Evolutionary conservation across 2,113 vertebrate genomes (phyloP).

Genomic region (Gymnobelideus leadbeateri): DNA sequence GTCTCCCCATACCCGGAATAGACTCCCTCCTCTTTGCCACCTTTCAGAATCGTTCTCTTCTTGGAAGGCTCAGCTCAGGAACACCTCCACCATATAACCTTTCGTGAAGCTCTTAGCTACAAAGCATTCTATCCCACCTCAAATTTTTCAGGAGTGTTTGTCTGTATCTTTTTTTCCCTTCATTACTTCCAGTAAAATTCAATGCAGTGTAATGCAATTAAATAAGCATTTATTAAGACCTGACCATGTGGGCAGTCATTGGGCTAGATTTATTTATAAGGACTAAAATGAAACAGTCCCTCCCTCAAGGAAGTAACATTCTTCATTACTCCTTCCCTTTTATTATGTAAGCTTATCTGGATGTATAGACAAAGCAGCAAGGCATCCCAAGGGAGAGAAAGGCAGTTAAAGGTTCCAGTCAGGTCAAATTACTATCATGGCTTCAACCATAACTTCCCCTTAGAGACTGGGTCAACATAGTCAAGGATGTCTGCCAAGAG

Average conservation of each 20-base stretch:
- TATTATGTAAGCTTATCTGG: not conserved
- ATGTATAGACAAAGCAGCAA: not conserved
- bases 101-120: not conserved
- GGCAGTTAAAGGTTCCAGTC: not conserved
- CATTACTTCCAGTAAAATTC: not conserved
- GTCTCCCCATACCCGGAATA: not conserved
- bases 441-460: not conserved
- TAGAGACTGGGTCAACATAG: not conserved
- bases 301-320: not conserved
- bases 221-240: not conserved
- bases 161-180: not conserved
- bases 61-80: not conserved
- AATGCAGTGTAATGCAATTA: not conserved
- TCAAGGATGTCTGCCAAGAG: not conserved
- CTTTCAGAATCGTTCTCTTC: not conserved
- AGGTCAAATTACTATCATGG: not conserved
- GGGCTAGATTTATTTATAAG: not conserved
- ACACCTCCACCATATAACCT: not conserved
- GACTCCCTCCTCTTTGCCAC: not conserved
- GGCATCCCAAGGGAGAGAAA: not conserved
- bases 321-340: not conserved
- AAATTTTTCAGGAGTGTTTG: not conserved
- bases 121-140: not conserved
- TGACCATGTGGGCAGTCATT: not conserved
- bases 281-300: not conserved